Evolutionary conservation across 2,888 invertebrate genomes (phyloP), one percentile per base, ranked within the genome.

Genomic region (Acleris literana): DNA sequence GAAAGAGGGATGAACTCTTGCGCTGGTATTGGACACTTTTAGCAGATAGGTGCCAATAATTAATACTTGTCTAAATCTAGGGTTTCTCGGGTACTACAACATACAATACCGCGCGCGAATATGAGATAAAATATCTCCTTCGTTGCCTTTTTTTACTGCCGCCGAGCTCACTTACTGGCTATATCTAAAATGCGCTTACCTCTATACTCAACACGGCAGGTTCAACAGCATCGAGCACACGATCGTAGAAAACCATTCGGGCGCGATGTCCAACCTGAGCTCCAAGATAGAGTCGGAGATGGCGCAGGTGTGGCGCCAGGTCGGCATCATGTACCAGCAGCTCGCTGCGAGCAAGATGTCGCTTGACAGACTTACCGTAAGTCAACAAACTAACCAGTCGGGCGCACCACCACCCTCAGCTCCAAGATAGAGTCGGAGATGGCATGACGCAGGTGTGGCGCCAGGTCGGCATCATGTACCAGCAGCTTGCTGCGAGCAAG

Each of bases 291-390:
- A 97, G 75, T 92, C 94, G 16, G 97, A 97, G 81, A 95, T 97
- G 82, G 95, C 95, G 71, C 96, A 97, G 82, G 97, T 98, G 17
- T 97, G 97, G 97, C 93, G 97, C 22, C 97, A 97, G 85, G 97
- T 98, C 74, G 97, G 97, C 70, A 95, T 96, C 64, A 97, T 98
- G 96, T 95, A 96, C 83, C 95, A 95, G 76, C 97, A 97, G 82
- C 95, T 98, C 78, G 95, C 94, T 39, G 94, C 95, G 68, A 97
- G 95, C 79, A 95, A 96, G 55, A 94, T 94, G 49, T 93, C 96
- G 3, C 86, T 98, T n/a, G 95, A 95, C 69, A 94, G 95, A 72
- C 93, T 98, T 48, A 91, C 92, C 54, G 93, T 92, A 70, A 83
- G 79, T 71, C 29, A 18, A 16, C 13, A 13, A 3, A 46, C n/a